Conservation (phyloP, 2,797 vertebrate species). For the Rhabdophis nuchalis region DNA sequence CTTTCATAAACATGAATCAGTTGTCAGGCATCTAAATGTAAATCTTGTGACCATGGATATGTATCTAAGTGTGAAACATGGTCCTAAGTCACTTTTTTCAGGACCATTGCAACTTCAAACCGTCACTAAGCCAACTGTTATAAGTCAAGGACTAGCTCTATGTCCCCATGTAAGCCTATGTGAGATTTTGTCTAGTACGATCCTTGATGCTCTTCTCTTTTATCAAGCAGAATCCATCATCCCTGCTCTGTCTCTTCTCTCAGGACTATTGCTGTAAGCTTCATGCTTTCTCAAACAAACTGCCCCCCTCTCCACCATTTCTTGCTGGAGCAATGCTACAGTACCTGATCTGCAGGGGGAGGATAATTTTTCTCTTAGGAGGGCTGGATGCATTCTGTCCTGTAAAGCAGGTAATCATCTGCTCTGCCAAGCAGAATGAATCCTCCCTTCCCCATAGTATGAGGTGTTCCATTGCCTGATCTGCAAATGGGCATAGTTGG, state of each 20-base stretch:
- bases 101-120: too few species aligned
- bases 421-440: not conserved
- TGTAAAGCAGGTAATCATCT: not conserved
- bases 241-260: not conserved
- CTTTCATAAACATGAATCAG: too few species aligned
- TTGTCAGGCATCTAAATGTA: too few species aligned
- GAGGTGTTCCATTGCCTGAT: not conserved
- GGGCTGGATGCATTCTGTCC: not conserved
- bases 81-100: too few species aligned
- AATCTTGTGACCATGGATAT: too few species aligned
- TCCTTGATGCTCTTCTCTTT: not conserved
- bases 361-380: not conserved
- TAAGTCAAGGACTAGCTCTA: too few species aligned
- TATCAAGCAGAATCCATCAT: not conserved
- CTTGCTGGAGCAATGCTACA: not conserved
- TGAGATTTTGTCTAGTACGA: not conserved
- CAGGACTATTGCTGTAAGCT: not conserved
- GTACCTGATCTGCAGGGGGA: not conserved
- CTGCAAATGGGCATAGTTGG: not conserved
- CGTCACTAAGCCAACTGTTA: too few species aligned
- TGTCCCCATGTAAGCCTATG: not conserved
- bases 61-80: too few species aligned
- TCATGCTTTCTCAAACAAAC: not conserved
- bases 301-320: not conserved
- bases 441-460: not conserved